Evolutionary conservation across 2,113 vertebrate genomes (phyloP).

Genomic region (Ochotona princeps): DNA sequence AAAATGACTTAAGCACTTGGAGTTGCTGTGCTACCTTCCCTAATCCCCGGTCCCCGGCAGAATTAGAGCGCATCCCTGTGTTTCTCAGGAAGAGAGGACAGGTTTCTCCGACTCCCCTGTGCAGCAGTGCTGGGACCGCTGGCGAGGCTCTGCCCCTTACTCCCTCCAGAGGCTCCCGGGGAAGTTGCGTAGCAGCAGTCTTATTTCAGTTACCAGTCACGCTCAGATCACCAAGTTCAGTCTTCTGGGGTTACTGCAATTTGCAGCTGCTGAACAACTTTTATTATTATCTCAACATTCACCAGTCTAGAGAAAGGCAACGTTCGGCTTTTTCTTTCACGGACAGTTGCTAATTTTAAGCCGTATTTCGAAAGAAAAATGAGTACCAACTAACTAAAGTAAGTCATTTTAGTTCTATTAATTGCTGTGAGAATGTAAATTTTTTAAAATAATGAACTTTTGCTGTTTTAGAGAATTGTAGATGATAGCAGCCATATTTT

Average conservation of each 20-base stretch:
- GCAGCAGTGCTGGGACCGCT: not conserved
- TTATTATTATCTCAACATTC: not conserved
- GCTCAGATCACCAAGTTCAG: slow-evolving; percentile 4
- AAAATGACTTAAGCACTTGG: slow-evolving; percentile 21
- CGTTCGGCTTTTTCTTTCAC: slow-evolving; percentile 41
- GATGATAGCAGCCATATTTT: not conserved
- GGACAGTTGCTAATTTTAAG: slow-evolving; percentile 43
- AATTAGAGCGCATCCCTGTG: not conserved
- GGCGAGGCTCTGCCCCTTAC: not conserved
- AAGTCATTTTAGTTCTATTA: slow-evolving; percentile 30
- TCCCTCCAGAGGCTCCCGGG: slow-evolving; percentile 44
- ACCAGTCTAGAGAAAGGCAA: slow-evolving; percentile 36
- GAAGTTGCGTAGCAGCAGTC: slow-evolving; percentile 70
- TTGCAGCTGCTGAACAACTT: slow-evolving; percentile 22
- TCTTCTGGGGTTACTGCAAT: slow-evolving; percentile 55
- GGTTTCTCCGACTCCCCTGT: not conserved
- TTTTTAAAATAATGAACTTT: slow-evolving; percentile 24
- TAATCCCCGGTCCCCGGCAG: not conserved
- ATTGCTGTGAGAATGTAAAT: not conserved
- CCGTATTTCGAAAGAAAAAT: slow-evolving; percentile 66
- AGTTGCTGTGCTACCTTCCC: not conserved
- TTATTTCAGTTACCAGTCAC: slow-evolving; percentile 24
- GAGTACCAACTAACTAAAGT: slow-evolving; percentile 60
- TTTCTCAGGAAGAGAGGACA: not conserved
- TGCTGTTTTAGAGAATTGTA: slow-evolving; percentile 41